These are phyloP conservation scores for Harlomillsia oculata DNA, from an alignment of 1,140 invertebrate genomes.

Conservation along the genomic window DNA sequence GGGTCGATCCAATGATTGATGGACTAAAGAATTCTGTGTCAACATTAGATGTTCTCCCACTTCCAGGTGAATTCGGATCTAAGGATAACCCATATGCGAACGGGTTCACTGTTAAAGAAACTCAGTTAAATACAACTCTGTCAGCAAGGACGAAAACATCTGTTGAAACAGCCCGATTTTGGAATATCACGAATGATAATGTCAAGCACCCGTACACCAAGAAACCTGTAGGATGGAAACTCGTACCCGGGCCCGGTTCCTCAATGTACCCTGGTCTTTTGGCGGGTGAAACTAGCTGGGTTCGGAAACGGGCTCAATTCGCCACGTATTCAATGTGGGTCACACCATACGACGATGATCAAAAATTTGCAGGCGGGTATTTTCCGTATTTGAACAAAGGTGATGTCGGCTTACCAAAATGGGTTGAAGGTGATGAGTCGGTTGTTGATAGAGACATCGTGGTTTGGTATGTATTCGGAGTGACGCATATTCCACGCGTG, in stretches of 20 bases:
- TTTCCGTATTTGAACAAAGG: no score
- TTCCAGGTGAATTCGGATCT: background rate
- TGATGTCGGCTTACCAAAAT: conserved; percentile 19
- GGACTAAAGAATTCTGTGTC: conserved; percentile 25
- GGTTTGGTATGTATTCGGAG: conserved; percentile 31
- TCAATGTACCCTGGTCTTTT: conserved; percentile 6
- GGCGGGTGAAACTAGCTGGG: conserved; percentile 13
- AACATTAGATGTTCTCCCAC: conserved; percentile 20
- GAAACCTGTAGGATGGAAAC: conserved; percentile 30
- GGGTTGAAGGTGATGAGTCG: conserved; percentile 15
- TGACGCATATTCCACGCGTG: conserved; percentile 31
- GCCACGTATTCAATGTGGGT: conserved; percentile 28
- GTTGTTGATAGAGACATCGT: conserved; percentile 29
- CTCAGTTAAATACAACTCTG: background rate
- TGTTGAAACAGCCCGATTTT: background rate
- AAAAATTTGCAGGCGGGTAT: background rate
- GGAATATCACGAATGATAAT: conserved; percentile 22
- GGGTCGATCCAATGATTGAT: conserved; percentile 31
- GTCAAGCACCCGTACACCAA: conserved; percentile 17
- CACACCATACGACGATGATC: conserved; percentile 15
- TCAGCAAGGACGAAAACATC: background rate
- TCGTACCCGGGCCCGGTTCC: conserved; percentile 15
- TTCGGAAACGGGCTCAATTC: conserved; percentile 26
- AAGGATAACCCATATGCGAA: conserved; percentile 27
- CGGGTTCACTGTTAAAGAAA: conserved; percentile 16